A percentile compares a stretch with the other conserved stretches of the same genome.
phyloP scores from a whole-genome alignment of 2,113 vertebrate genomes.

The Entomyzon cyanotis region DNA sequence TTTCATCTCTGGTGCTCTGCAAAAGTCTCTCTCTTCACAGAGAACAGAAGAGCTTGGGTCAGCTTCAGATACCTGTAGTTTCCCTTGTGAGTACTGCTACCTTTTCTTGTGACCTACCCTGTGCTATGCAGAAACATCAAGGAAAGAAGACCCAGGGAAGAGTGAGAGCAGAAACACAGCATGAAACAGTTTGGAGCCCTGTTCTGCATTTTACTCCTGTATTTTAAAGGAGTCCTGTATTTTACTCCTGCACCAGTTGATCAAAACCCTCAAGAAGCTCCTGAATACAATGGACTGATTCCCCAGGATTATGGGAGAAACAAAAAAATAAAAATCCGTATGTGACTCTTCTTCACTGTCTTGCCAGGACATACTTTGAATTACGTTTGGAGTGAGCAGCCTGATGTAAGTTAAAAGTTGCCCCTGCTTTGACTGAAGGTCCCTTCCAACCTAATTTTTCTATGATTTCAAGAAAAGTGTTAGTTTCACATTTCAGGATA shows the following conservation, averaged over 20 bases:
- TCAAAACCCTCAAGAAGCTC: not conserved
- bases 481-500: not conserved
- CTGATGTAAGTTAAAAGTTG: not conserved
- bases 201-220: not conserved
- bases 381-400: not conserved
- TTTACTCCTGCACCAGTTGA: not conserved
- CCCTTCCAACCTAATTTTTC: not conserved
- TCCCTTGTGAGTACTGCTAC: not conserved
- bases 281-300: not conserved
- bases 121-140: not conserved
- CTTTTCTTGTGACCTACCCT: not conserved
- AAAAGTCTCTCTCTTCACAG: not conserved
- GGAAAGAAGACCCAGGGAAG: not conserved
- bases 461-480: not conserved
- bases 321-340: fast-evolving
- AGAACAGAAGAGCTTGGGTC: not conserved
- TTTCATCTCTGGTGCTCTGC: not conserved
- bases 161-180: not conserved
- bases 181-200: not conserved
- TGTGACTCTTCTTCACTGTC: not conserved
- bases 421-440: not conserved
- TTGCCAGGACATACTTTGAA: not conserved
- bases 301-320: not conserved
- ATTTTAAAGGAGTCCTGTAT: not conserved
- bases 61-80: not conserved